Conservation (phyloP, 53 echinoderm and acorn worm species). For the Zoroaster sp. region DNA sequence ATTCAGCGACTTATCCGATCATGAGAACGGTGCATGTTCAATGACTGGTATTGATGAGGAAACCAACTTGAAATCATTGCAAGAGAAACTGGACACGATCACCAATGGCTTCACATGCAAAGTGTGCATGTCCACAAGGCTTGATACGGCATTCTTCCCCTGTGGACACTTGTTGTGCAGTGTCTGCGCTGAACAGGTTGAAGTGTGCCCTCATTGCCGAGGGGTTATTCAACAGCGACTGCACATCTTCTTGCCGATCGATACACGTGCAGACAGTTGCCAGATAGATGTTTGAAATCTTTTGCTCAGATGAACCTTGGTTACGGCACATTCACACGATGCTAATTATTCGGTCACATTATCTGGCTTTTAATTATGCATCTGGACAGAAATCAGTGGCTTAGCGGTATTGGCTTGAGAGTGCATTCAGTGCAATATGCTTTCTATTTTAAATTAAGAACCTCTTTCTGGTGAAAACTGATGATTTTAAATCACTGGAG, state of each 20-base stretch:
- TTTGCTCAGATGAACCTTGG: neutral
- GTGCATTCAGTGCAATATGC: constrained; percentile 52
- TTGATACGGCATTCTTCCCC: constrained; percentile 87
- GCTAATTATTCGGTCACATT: neutral
- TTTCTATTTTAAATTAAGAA: constrained; percentile 8
- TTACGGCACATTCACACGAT: neutral
- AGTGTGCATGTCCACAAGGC: constrained; percentile 83
- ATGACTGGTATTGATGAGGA: constrained; percentile 35
- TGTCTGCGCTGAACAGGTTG: constrained; percentile 69
- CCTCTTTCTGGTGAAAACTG: neutral
- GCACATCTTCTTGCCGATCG: constrained; percentile 69
- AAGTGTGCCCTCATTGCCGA: constrained; percentile 78
- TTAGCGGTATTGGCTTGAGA: constrained; percentile 14
- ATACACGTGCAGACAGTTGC: neutral
- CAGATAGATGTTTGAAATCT: neutral
- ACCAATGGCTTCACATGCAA: constrained; percentile 78
- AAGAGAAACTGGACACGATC: constrained; percentile 65
- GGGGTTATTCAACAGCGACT: constrained; percentile 70
- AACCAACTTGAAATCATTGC: constrained; percentile 21
- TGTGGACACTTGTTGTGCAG: constrained; percentile 87
- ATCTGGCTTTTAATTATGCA: neutral
- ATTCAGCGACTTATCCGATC: constrained; percentile 5
- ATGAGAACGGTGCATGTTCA: constrained; percentile 21
- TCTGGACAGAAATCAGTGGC: neutral
- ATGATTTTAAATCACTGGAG: neutral